These are phyloP conservation scores for Artemia franciscana DNA, from an alignment of 1,140 invertebrate genomes.

Conservation along the genomic window DNA sequence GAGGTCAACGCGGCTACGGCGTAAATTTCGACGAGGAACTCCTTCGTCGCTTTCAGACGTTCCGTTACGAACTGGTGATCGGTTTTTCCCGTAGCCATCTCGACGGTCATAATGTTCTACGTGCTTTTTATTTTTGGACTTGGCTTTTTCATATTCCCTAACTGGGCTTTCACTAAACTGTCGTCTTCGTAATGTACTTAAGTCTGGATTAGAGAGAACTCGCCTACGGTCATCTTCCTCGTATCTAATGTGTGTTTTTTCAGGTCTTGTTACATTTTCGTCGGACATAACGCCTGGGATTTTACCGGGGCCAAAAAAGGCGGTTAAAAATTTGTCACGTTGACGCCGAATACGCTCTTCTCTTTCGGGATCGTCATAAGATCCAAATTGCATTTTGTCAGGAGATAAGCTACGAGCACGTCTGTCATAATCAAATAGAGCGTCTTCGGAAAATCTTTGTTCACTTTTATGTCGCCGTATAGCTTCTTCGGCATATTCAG, in stretches of 20 bases:
- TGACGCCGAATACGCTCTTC: not conserved
- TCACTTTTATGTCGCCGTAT: not conserved
- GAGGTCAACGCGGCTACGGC: not conserved
- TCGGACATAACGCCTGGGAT: not conserved
- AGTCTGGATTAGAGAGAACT: not conserved
- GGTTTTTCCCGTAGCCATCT: not conserved
- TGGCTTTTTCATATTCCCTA: not conserved
- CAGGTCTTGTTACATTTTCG: not conserved
- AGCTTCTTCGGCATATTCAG: not conserved
- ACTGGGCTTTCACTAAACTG: not conserved
- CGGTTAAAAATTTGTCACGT: not conserved
- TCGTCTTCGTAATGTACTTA: not conserved
- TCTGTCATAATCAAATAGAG: not conserved
- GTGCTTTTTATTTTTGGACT: not conserved
- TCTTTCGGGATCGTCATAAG: not conserved
- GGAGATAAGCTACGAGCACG: not conserved
- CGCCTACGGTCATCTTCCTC: not conserved
- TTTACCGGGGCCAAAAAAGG: not conserved
- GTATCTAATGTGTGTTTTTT: not conserved
- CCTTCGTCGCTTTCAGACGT: not conserved
- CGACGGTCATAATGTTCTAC: not conserved
- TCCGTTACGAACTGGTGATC: not conserved
- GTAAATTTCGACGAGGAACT: not conserved
- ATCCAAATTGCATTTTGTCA: not conserved
- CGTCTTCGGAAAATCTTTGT: not conserved